Base-by-base conservation (phyloP, 2,113 vertebrate genomes). In the Semicossyphus pulcher region DNA sequence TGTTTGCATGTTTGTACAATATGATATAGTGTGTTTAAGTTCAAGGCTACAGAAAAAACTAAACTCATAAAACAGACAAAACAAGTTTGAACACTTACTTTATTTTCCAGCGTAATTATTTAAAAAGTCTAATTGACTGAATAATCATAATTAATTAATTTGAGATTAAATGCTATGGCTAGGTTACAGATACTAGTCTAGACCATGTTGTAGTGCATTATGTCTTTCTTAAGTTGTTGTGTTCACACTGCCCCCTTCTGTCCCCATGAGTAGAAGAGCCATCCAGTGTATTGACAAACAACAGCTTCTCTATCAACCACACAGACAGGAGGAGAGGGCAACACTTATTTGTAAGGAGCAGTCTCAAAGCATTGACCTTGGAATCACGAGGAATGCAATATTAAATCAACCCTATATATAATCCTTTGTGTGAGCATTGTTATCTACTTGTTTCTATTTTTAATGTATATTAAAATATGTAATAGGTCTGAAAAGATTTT, bases 171-270 rank as follows among this genome's bases (percentile, higher is more conserved):
- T 16, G 28, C 25, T 44, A 36, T 16, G 25, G 23, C 4, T 57
- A 23, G 59, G 52, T 51, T 37, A 32, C 39, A 48, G 21, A 44
- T 41, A 42, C 23, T n/a, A 42, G 28, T 52, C 20, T 37, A 65
- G 69, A 72, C 78, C 68, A 47, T n/a, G n/a, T n/a, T n/a, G n/a
- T n/a, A n/a, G n/a, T n/a, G n/a, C n/a, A n/a, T 85, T 73, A 34
- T 74, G 52, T 79, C 41, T 71, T 49, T 65, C 18, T 69, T 45
- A 64, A 42, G 83, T 85, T 80, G 80, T 85, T 80, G 82, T 84
- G 86, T 87, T 78, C 85, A 89, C 70, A 88, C 88, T 88, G 89
- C 91, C 89, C 91, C 84, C 88, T 90, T 91, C 89, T 85, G 87
- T 88, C 80, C 72, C 67, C 81, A 59, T 20, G 20, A 52, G 78